These are phyloP conservation scores for Apogon hyalosoma DNA, from an alignment of 2,797 vertebrate species.

Conservation along the genomic window DNA sequence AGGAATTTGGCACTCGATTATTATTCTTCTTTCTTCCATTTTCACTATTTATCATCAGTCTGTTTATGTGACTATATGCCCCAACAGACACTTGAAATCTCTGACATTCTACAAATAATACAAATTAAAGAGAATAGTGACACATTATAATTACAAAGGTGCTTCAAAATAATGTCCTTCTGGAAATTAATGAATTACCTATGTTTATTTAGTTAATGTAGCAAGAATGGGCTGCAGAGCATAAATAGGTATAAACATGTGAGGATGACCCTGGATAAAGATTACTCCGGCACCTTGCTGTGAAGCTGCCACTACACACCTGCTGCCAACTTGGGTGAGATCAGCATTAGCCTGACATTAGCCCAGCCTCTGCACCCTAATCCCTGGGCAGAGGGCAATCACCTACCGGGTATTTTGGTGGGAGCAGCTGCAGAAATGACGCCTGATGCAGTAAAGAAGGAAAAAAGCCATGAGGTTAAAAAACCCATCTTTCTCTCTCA, in stretches of 20 bases:
- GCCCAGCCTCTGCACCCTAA: constrained; percentile 54
- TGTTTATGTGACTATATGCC: constrained; percentile 25
- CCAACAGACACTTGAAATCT: constrained; percentile 10
- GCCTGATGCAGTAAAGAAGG: constrained; percentile 44
- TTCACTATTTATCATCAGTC: background rate
- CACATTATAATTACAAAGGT: background rate
- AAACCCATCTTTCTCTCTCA: constrained; percentile 25
- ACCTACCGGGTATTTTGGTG: constrained; percentile 68
- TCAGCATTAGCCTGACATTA: constrained; percentile 66
- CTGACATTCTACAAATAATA: constrained; percentile 26
- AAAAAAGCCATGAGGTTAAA: constrained; percentile 52
- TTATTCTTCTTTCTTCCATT: background rate
- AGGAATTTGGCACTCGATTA: constrained; percentile 29
- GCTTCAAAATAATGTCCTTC: background rate
- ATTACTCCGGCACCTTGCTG: constrained; percentile 46
- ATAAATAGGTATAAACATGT: constrained; percentile 19
- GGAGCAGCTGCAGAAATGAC: constrained; percentile 71
- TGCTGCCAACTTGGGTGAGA: constrained; percentile 49
- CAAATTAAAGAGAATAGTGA: constrained; percentile 29
- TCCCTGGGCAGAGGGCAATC: constrained; percentile 64
- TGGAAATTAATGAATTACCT: background rate
- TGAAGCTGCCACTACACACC: constrained; percentile 38
- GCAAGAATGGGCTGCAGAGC: background rate
- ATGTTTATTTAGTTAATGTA: constrained; percentile 5
- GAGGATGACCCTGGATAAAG: constrained; percentile 12